phyloP scores from a whole-genome alignment of 2,113 vertebrate species.

The Myiagra hebetior region DNA sequence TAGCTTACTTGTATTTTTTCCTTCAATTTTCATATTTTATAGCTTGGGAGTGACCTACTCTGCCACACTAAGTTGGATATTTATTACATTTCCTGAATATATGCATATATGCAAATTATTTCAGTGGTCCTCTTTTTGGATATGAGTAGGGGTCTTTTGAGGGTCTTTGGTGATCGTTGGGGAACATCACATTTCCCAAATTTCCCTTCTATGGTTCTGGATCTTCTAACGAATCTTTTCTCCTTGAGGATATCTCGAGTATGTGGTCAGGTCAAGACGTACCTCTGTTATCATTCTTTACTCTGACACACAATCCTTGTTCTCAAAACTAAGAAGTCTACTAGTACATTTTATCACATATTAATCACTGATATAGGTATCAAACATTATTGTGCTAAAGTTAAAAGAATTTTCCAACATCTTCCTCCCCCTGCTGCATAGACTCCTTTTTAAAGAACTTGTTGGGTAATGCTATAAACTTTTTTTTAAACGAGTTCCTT shows the following conservation, averaged over 20 bases:
- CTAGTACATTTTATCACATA: background rate
- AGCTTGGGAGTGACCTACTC: background rate
- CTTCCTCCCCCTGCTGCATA: background rate
- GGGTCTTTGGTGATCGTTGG: background rate
- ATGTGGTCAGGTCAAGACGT: background rate
- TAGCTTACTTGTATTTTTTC: background rate
- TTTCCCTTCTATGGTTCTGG: background rate
- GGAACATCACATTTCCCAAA: background rate
- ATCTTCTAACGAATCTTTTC: background rate
- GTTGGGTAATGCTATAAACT: background rate
- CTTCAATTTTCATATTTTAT: background rate
- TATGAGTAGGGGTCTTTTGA: background rate
- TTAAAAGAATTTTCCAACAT: background rate
- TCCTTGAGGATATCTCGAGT: background rate
- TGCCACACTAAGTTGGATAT: background rate
- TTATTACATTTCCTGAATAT: background rate
- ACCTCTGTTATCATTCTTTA: background rate
- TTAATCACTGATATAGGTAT: background rate
- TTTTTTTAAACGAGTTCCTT: background rate
- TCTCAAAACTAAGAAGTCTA: background rate
- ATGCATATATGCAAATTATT: background rate
- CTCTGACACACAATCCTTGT: background rate
- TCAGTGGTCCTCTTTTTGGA: background rate
- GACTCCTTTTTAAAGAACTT: background rate
- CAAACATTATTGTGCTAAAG: background rate